These are phyloP conservation scores for Adelges cooleyi DNA, from an alignment of 1,140 invertebrate genomes.

Conservation along the genomic window DNA sequence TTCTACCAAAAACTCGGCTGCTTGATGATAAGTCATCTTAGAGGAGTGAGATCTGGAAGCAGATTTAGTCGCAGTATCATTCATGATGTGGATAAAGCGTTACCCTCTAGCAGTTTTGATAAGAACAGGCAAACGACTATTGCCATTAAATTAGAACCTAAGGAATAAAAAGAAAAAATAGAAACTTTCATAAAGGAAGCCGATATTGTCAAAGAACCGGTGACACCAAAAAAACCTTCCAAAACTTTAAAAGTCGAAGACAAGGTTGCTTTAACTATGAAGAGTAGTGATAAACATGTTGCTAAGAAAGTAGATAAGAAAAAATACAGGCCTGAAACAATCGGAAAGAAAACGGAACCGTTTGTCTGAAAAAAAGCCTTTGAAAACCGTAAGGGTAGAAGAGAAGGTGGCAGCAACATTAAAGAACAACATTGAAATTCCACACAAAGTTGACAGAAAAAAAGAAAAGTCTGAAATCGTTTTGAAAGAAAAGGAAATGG, in stretches of 20 bases:
- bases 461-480: too few species aligned
- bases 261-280: background rate
- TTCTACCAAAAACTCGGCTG: slow-evolving; percentile 90
- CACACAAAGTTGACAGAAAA: background rate
- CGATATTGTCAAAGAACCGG: background rate
- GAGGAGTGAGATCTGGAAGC: slow-evolving; percentile 46
- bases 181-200: background rate
- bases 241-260: slow-evolving; percentile 1
- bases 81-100: slow-evolving; percentile 55
- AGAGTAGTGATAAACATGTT: background rate
- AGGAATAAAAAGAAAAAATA: slow-evolving; percentile 13
- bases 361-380: too few species aligned
- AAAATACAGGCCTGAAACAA: too few species aligned
- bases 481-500: too few species aligned
- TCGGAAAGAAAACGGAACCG: too few species aligned
- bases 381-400: too few species aligned
- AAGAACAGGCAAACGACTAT: background rate
- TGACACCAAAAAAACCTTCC: background rate
- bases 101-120: slow-evolving; percentile 34
- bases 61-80: slow-evolving; percentile 66
- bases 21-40: slow-evolving; percentile 74
- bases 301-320: slow-evolving; percentile 20
- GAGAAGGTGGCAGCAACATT: too few species aligned
- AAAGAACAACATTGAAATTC: too few species aligned
- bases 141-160: background rate